These are phyloP conservation scores for Romanogobio albipinnatus DNA, from an alignment of 2,113 vertebrate species.

Conservation along the genomic window DNA sequence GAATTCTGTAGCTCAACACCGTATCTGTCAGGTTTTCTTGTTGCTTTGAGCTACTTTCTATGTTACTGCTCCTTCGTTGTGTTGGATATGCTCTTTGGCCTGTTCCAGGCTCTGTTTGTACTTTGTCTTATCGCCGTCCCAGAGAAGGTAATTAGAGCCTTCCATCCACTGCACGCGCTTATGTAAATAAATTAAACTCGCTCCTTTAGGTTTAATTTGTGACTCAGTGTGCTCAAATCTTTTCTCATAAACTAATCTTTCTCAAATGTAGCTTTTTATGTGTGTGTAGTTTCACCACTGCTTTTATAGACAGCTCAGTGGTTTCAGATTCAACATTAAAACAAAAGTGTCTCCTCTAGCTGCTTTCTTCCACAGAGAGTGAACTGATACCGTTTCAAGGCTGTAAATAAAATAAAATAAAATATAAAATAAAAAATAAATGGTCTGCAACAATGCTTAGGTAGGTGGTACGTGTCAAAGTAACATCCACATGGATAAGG, in stretches of 20 bases:
- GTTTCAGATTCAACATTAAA: slow-evolving; percentile 10
- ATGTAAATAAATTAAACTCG: slow-evolving; percentile 39
- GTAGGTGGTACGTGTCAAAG: too few relatives aligned
- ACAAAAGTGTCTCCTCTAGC: slow-evolving; percentile 11
- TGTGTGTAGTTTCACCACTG: background rate
- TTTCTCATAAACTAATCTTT: slow-evolving; percentile 7
- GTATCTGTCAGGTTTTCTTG: slow-evolving; percentile 11
- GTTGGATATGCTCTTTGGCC: background rate
- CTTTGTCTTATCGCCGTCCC: slow-evolving; percentile 27
- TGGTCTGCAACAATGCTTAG: too few relatives aligned
- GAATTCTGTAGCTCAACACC: background rate
- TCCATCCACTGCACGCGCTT: slow-evolving; percentile 8
- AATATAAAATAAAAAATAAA: too few relatives aligned
- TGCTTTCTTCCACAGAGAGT: background rate
- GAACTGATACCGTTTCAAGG: too few relatives aligned
- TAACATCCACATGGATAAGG: too few relatives aligned
- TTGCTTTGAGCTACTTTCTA: background rate
- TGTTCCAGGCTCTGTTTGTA: slow-evolving; percentile 31
- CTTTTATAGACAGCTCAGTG: slow-evolving; percentile 24
- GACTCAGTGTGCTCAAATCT: slow-evolving; percentile 1
- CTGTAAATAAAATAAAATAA: too few relatives aligned
- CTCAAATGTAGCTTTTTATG: background rate
- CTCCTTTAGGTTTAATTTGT: slow-evolving; percentile 30
- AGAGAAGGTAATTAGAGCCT: slow-evolving; percentile 38
- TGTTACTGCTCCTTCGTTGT: slow-evolving; percentile 1